A percentile compares a stretch with the other conserved stretches of the same genome.
Evolutionary conservation across 2,797 vertebrate genomes (phyloP).

Genomic region (Oreonectes daqikongensis): DNA sequence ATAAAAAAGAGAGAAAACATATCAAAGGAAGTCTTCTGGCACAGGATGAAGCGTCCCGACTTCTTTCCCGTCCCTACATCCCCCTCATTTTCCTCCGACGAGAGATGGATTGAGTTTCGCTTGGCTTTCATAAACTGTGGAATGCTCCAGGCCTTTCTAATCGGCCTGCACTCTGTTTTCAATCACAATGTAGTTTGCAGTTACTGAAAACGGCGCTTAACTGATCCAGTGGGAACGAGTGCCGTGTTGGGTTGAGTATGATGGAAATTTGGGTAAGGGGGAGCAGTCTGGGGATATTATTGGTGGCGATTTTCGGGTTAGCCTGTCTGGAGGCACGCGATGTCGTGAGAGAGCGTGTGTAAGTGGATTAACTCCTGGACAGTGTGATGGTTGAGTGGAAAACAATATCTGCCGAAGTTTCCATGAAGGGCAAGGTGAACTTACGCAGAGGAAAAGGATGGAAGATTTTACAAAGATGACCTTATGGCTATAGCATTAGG

Average conservation of each 20-base stretch:
- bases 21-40: conserved; percentile 64
- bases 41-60: conserved; percentile 69
- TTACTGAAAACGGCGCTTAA: conserved; percentile 63
- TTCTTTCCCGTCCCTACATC: conserved; percentile 53
- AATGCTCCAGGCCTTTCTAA: conserved; percentile 61
- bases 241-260: conserved; percentile 56
- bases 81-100: conserved; percentile 54
- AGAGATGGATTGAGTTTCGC: conserved; percentile 66
- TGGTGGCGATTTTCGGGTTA: conserved; percentile 55
- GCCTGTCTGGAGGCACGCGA: conserved; percentile 47
- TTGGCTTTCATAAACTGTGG: conserved; percentile 64
- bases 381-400: conserved; percentile 19
- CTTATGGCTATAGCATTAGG: conserved; percentile 12
- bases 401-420: conserved; percentile 10
- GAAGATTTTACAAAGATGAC: conserved; percentile 28
- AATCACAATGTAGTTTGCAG: conserved; percentile 67
- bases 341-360: conserved; percentile 24
- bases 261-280: conserved; percentile 36
- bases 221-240: conserved; percentile 54
- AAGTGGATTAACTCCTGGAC: conserved; percentile 27
- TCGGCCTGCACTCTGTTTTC: conserved; percentile 63
- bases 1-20: conserved; percentile 24
- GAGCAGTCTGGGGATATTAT: conserved; percentile 33
- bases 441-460: background rate
- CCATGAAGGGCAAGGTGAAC: background rate